These are phyloP conservation scores for Melanchra persicariae DNA, from an alignment of 2,888 invertebrate genomes.

Conservation along the genomic window DNA sequence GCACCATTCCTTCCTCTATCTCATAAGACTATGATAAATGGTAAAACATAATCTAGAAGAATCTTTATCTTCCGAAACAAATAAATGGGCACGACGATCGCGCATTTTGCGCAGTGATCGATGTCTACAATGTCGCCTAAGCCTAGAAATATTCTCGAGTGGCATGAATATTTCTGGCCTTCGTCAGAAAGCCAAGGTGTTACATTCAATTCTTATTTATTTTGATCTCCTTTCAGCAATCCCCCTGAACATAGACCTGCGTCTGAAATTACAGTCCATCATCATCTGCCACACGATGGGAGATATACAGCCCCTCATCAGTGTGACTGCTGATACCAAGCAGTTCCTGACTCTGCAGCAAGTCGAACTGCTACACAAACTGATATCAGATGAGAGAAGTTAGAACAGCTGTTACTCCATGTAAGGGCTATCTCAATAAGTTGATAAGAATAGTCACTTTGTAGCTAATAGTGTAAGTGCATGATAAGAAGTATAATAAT, in stretches of 20 bases:
- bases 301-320: constrained; percentile 79
- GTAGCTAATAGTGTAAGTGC: constrained; percentile 8
- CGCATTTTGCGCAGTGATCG: too few species aligned
- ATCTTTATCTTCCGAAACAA: too few species aligned
- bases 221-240: constrained; percentile 73
- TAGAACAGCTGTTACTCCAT: constrained; percentile 9
- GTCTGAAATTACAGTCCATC: constrained; percentile 84
- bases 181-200: not conserved
- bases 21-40: too few species aligned
- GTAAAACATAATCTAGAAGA: too few species aligned
- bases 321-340: constrained; percentile 77
- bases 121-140: too few species aligned
- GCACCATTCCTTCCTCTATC: too few species aligned
- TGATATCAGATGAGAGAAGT: constrained; percentile 71
- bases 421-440: not conserved
- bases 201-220: not conserved
- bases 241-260: constrained; percentile 79
- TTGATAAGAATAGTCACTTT: constrained; percentile 15
- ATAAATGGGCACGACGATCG: too few species aligned
- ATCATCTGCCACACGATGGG: constrained; percentile 75
- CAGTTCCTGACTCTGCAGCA: constrained; percentile 78
- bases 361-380: constrained; percentile 76
- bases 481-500: not conserved
- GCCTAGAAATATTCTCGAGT: too few species aligned
- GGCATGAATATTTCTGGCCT: not conserved